Evolutionary conservation across 92 coral and sea anemone species (phyloP), one percentile per base, ranked within the genome.

Genomic region (Zoanthus gigantus): DNA sequence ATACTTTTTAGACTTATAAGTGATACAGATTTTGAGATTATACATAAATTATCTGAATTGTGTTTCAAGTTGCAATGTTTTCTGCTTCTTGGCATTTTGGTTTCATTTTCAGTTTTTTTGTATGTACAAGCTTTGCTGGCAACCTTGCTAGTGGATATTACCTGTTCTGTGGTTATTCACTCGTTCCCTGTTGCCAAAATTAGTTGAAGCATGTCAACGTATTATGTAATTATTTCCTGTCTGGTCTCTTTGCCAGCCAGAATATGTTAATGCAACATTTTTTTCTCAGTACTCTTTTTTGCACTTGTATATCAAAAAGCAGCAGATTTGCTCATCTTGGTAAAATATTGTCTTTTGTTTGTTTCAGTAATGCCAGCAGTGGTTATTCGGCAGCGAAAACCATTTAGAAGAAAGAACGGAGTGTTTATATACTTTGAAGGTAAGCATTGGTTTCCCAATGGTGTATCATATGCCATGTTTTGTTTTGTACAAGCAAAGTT

Each of bases 361-460:
- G 29, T 88, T 78, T 8, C 69, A 97, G 99, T 97, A 73, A 95
- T 97, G 99, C 99, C 99, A 32, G 99, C 99, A 0, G 99, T 97
- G 63, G 95, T 97, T 9, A 97, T 97, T 17, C 91, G 99, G 94
- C 99, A 97, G 87, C 92, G 98, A 90, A 97, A 97, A 86, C 94
- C 99, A 7, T 95, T 92, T 68, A 90, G 99, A 83, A 93, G 99
- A 90, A 97, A 95, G 93, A 97, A 97, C 89, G 99, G 99, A n/a
- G 79, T 97, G 52, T 97, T 97, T 84, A 95, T 97, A 82, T 97
- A 97, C 91, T 97, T 97, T 92, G 99, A 97, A 88, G 99, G 99
- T 96, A 83, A 5, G 76, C 7, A 8, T 6, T 84, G 11, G 23
- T 83, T 17, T 57, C 42, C 42, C 4, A 2, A 4, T 37, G 42